Base-by-base conservation (phyloP, 2,797 vertebrate species). In the Centropyge bicolor region DNA sequence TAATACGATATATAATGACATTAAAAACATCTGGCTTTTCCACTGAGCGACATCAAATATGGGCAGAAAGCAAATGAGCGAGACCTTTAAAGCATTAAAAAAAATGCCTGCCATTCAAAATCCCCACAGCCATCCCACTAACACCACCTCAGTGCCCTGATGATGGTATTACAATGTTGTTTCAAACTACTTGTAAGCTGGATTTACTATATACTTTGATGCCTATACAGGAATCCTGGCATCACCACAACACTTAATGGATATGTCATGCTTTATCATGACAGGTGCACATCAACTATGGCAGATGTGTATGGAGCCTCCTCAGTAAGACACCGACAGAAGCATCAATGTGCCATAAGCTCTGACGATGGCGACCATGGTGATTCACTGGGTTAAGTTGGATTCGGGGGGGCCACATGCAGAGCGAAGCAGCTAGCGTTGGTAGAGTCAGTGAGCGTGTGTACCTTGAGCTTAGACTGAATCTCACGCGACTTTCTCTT, bases 391-490 rank as follows among this genome's bases (percentile, higher is more conserved):
- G 20, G 76, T 88, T 62, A 63, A 61, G 48, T 46, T 71, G 35
- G 64, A 74, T 77, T 52, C 54, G 54, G 27, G 71, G 54, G 27
- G 71, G 63, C 60, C 59, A 70, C 77, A 80, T 88, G 89, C 88
- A 83, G 78, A 81, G 89, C 52, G 3, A 89, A 90, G 88, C 88
- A 8, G 59, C 75, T 79, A 80, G 76, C 66, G 43, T 27, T 27
- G 68, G 78, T 84, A 76, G 75, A 78, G 75, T 82, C 85, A 89
- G 81, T 87, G 57, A 87, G 83, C 84, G 11, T 82, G 93, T 96
- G 90, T 99, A 99, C 98, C 97, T 99, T 98, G 91, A 99, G 96
- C 94, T 98, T 97, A 96, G 97, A 97, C 96, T 98, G 98, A 97
- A 98, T 97, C 95, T 98, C 98, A 76, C 97, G 97, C 95, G 97